These are phyloP conservation scores for Latheticus oryzae DNA, from an alignment of 2,888 invertebrate species.

Conservation along the genomic window DNA sequence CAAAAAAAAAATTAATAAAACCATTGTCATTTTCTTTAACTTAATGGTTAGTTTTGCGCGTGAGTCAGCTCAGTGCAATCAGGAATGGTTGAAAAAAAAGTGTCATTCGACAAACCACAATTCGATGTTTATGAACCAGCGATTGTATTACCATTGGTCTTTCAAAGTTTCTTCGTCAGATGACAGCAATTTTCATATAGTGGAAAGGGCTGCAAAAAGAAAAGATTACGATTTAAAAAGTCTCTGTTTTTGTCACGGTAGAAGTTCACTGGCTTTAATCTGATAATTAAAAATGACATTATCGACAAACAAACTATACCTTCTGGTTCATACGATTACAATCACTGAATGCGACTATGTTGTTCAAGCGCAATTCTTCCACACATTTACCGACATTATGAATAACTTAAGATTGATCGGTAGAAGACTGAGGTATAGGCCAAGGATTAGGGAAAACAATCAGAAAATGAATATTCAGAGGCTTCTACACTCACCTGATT, in stretches of 20 bases:
- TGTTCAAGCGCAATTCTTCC: conserved; percentile 65
- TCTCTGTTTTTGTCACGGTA: conserved; percentile 60
- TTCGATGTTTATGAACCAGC: conserved; percentile 53
- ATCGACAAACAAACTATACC: conserved; percentile 51
- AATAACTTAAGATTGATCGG: conserved; percentile 55
- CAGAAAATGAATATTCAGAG: conserved; percentile 54
- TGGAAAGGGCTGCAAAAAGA: conserved; percentile 60
- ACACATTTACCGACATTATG: conserved; percentile 56
- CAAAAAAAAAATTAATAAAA: no score
- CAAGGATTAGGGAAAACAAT: conserved; percentile 51
- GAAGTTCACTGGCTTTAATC: conserved; percentile 59
- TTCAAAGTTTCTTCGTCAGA: conserved; percentile 60
- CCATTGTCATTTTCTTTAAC: conserved; percentile 13
- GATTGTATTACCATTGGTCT: conserved; percentile 49
- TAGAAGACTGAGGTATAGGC: conserved; percentile 53
- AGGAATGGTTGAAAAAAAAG: conserved; percentile 56
- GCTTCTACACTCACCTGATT: conserved; percentile 52
- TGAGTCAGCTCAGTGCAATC: conserved; percentile 28
- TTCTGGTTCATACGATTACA: conserved; percentile 66
- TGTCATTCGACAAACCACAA: conserved; percentile 43
- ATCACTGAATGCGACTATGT: conserved; percentile 64
- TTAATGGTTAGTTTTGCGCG: conserved; percentile 35
- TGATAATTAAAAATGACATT: conserved; percentile 46
- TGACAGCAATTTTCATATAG: conserved; percentile 62
- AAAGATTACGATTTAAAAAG: conserved; percentile 54